These are phyloP conservation scores for Dysmachus trigonus DNA, from an alignment of 2,888 invertebrate species.

Conservation along the genomic window DNA sequence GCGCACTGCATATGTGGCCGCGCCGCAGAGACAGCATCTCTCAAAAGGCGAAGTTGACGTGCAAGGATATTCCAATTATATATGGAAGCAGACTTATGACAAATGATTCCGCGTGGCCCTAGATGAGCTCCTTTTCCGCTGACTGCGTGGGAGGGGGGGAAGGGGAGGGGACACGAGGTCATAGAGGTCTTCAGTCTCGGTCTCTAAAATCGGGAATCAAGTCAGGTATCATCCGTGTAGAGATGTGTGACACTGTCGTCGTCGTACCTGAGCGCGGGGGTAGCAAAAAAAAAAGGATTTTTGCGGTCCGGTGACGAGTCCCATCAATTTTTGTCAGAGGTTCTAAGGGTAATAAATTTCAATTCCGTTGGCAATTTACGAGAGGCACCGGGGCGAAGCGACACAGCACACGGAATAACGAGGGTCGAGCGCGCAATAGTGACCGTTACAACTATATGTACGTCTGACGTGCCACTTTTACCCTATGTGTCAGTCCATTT, in stretches of 20 bases:
- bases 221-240: background rate
- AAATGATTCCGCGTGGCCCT: background rate
- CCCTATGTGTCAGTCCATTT: background rate
- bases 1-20: constrained; percentile 5
- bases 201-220: background rate
- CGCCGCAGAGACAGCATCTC: background rate
- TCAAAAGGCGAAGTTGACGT: background rate
- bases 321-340: background rate
- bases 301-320: background rate
- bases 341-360: background rate
- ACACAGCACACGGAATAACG: background rate
- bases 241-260: background rate
- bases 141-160: background rate
- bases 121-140: background rate
- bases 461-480: background rate
- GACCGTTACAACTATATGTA: background rate
- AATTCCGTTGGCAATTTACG: background rate
- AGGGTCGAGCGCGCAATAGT: background rate
- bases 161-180: background rate
- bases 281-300: background rate
- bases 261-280: background rate
- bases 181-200: background rate
- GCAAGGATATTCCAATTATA: constrained; percentile 10
- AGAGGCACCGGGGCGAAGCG: background rate
- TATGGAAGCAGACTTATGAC: constrained; percentile 7